Evolutionary conservation across 2,113 vertebrate genomes (phyloP).

Genomic region (Triplophysa dalaica): DNA sequence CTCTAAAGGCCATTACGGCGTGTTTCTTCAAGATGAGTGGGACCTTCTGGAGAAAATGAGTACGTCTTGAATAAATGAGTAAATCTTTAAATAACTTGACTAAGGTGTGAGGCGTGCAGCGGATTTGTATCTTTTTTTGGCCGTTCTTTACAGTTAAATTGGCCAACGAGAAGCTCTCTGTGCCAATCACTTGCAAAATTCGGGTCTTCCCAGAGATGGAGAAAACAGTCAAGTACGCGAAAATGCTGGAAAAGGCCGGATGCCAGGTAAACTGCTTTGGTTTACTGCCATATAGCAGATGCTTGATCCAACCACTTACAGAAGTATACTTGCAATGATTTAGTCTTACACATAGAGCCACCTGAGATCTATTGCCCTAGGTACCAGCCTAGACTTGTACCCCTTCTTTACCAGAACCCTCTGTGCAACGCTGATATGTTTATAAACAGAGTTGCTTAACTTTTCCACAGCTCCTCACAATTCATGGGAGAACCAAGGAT

Average conservation of each 20-base stretch:
- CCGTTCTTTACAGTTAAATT: constrained; percentile 78
- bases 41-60: constrained; percentile 91
- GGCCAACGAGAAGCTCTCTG: constrained; percentile 89
- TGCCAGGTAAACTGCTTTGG: constrained; percentile 82
- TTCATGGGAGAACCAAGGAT: constrained; percentile 95
- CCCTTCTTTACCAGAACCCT: neutral
- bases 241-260: constrained; percentile 94
- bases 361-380: too few relatives aligned
- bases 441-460: neutral
- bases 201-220: constrained; percentile 91
- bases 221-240: constrained; percentile 90
- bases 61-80: constrained; percentile 65
- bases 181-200: constrained; percentile 97
- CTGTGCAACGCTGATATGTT: neutral
- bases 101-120: neutral
- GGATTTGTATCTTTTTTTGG: neutral
- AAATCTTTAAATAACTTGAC: neutral
- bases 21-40: constrained; percentile 96
- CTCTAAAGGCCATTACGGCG: constrained; percentile 88
- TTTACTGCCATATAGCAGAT: neutral
- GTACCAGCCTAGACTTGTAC: neutral
- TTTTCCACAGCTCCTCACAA: constrained; percentile 83
- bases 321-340: too few relatives aligned
- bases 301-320: too few relatives aligned
- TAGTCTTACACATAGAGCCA: too few relatives aligned